Evolutionary conservation across 1,140 invertebrate genomes (phyloP), one percentile per base, ranked within the genome.

Genomic region (Leptinotarsa defecta): DNA sequence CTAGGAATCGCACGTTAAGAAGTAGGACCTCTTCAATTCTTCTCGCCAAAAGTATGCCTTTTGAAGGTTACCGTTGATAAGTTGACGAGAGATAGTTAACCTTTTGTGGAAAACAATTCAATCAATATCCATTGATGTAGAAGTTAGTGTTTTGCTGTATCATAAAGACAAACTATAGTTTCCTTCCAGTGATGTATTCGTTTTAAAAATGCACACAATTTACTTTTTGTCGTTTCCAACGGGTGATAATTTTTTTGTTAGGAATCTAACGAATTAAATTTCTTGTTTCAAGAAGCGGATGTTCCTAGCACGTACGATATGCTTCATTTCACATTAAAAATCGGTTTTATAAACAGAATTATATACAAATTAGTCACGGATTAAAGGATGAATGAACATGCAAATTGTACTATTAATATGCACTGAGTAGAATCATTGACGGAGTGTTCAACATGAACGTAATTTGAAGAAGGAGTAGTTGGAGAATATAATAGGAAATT

Each of bases 271-370:
- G 74, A 78, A 78, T 78, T 78, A 78, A 76, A 79, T 77, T 77
- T 77, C 75, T 78, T 76, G 52, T 69, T 61, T 49, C 48, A 70
- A 27, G 73, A 74, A 77, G 76, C 78, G 76, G 62, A 73, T 73
- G 71, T 77, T 61, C 64, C 49, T 65, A 73, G 73, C 76, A 77
- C 74, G 78, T 77, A 76, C 74, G 74, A 74, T 74, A 70, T 34
- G 78, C 78, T 79, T 79, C 76, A 78, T 78, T 79, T 79, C 78
- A 79, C 78, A 78, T 79, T 72, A 73, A 79, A 79, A 78, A 77
- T 78, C 75, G 62, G 74, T 78, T 79, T 79, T 78, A 79, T 79
- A 79, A 79, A 78, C 74, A 75, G 73, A 77, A 76, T 79, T 77
- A 79, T 70, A 70, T 65, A 43, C n/a, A 62, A 78, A 79, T 78